Conservation (phyloP, 2,888 invertebrate species). For the Mylabris sibirica region DNA sequence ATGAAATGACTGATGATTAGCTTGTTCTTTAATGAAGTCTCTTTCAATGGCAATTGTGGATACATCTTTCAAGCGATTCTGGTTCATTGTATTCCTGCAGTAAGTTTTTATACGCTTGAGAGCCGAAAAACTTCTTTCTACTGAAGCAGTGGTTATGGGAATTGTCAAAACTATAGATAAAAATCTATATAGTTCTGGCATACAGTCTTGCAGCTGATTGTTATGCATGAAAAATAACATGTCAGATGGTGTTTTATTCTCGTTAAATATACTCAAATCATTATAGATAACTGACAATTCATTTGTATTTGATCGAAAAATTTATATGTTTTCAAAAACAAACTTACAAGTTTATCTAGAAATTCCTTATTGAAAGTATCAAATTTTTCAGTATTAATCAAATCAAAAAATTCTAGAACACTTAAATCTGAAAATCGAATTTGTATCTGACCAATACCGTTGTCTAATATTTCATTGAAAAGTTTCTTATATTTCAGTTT, state of each 20-base stretch:
- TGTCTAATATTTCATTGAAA: slow-evolving; percentile 19
- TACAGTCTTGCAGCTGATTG: slow-evolving; percentile 10
- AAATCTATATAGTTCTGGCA: slow-evolving; percentile 31
- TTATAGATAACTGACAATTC: slow-evolving; percentile 21
- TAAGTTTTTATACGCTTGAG: slow-evolving; percentile 32
- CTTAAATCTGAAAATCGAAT: slow-evolving; percentile 23
- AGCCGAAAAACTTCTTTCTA: slow-evolving; percentile 2
- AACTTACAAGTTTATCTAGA: slow-evolving; percentile 20
- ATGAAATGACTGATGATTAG: not conserved
- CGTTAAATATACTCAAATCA: not conserved
- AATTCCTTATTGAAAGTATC: slow-evolving; percentile 18
- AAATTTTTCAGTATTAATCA: slow-evolving; percentile 23
- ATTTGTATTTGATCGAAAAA: slow-evolving; percentile 16
- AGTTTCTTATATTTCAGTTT: not conserved
- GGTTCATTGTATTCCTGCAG: slow-evolving; percentile 23
- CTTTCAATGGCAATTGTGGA: slow-evolving; percentile 27
- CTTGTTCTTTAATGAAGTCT: slow-evolving; percentile 20
- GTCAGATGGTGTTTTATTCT: slow-evolving; percentile 12
- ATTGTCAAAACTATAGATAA: slow-evolving; percentile 24
- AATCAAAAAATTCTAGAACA: slow-evolving; percentile 25
- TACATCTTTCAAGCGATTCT: slow-evolving; percentile 28
- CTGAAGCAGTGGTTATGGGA: slow-evolving; percentile 25
- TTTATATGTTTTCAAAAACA: slow-evolving; percentile 17
- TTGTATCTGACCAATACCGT: slow-evolving; percentile 25
- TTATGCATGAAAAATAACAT: slow-evolving; percentile 24